Conservation (phyloP, 2,113 vertebrate genomes). For the Myxocyprinus asiaticus region DNA sequence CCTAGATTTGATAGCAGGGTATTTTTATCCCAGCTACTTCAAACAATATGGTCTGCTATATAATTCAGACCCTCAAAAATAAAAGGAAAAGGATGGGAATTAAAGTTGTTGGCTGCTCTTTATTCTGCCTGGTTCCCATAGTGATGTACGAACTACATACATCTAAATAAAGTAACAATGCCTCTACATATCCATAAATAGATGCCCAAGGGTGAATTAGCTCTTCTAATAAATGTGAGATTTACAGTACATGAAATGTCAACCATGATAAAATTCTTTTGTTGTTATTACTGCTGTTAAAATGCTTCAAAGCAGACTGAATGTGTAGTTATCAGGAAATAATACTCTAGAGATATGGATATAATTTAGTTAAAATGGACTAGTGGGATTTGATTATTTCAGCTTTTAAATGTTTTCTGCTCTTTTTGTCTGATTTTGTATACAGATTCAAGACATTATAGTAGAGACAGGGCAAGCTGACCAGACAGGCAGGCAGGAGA, state of each 20-base stretch:
- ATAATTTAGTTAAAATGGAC: not conserved
- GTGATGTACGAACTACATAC: constrained; percentile 36
- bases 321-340: not conserved
- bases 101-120: too few relatives aligned
- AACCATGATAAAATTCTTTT: constrained; percentile 28
- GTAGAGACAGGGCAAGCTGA: constrained; percentile 76
- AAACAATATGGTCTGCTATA: constrained; percentile 67
- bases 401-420: too few relatives aligned
- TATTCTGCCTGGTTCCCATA: constrained; percentile 39
- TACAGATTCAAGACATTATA: constrained; percentile 79
- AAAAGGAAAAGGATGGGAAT: constrained; percentile 19
- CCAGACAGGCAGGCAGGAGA: constrained; percentile 71
- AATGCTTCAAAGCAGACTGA: not conserved
- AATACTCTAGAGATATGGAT: not conserved
- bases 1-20: constrained; percentile 67
- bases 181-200: constrained; percentile 49
- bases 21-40: constrained; percentile 73
- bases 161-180: constrained; percentile 64
- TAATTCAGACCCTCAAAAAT: constrained; percentile 58
- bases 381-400: too few relatives aligned
- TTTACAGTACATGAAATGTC: constrained; percentile 61
- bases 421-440: constrained; percentile 37
- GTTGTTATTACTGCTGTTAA: not conserved
- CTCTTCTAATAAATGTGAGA: constrained; percentile 46
- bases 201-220: constrained; percentile 61